Percentiles rank a stretch among this genome's conserved stretches.
Conservation (phyloP, 2,797 vertebrate species). For the Cynopterus sphinx region DNA sequence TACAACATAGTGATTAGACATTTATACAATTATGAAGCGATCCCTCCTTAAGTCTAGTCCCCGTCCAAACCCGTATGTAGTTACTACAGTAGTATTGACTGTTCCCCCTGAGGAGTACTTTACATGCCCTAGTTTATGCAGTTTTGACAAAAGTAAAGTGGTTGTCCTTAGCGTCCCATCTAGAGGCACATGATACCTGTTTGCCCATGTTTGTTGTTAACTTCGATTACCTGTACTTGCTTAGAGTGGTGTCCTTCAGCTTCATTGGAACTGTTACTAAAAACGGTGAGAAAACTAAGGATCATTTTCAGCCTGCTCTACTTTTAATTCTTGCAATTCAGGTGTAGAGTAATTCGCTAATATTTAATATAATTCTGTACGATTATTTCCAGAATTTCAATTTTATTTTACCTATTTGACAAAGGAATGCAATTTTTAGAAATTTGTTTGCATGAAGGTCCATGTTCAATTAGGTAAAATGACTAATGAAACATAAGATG, state of each 20-base stretch:
- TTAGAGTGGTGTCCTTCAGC: neutral
- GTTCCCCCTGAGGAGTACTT: too few relatives aligned
- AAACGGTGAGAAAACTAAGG: neutral
- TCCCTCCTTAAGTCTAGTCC: neutral
- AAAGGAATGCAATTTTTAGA: neutral
- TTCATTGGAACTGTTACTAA: neutral
- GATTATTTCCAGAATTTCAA: neutral
- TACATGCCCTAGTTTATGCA: neutral
- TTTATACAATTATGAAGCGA: neutral
- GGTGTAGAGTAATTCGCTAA: neutral
- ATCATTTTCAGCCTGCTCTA: neutral
- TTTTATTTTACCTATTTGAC: constrained; percentile 19
- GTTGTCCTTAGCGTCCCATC: neutral
- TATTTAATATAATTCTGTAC: neutral
- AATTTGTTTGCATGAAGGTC: neutral
- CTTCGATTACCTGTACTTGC: neutral
- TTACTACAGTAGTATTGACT: too few relatives aligned
- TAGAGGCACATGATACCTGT: neutral
- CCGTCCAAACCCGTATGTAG: neutral
- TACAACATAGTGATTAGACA: too few relatives aligned
- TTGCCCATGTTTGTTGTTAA: neutral
- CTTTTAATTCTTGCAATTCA: neutral
- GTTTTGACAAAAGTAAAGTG: constrained; percentile 6
- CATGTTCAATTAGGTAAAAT: neutral
- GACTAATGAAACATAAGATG: neutral